phyloP scores from a whole-genome alignment of 1,140 invertebrate species.

The Dinothrombium tinctorium region DNA sequence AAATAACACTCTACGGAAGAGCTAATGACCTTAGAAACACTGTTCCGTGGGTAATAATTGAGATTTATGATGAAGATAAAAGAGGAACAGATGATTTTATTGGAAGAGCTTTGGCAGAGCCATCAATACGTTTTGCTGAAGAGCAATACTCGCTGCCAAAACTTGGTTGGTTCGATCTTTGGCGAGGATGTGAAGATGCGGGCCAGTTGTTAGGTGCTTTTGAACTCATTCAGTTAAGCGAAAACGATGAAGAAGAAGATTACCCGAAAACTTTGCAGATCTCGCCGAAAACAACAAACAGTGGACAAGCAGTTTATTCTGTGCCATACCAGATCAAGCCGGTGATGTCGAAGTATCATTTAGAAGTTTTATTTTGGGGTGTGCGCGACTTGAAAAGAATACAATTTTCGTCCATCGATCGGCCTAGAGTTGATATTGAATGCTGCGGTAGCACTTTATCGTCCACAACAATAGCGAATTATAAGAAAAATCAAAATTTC shows the following conservation, averaged over 20 bases:
- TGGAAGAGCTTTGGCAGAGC: constrained; percentile 42
- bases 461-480: constrained; percentile 56
- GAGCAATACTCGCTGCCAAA: constrained; percentile 38
- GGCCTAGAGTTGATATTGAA: constrained; percentile 66
- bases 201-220: constrained; percentile 64
- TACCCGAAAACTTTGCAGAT: constrained; percentile 21
- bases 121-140: constrained; percentile 36
- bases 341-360: constrained; percentile 52
- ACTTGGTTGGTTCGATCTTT: constrained; percentile 60
- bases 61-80: constrained; percentile 76
- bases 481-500: constrained; percentile 68
- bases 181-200: constrained; percentile 44
- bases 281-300: constrained; percentile 25
- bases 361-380: constrained; percentile 65
- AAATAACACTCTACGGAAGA: constrained; percentile 49
- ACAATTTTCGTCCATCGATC: constrained; percentile 55
- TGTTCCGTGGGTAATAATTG: constrained; percentile 55
- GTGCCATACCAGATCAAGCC: constrained; percentile 55
- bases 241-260: constrained; percentile 1
- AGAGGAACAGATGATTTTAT: constrained; percentile 63
- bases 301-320: constrained; percentile 39
- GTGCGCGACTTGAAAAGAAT: constrained; percentile 56
- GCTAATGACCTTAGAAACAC: constrained; percentile 50
- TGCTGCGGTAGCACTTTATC: constrained; percentile 58
- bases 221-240: constrained; percentile 38